Conservation (phyloP, 2,113 vertebrate species). For the Struthidea cinerea region DNA sequence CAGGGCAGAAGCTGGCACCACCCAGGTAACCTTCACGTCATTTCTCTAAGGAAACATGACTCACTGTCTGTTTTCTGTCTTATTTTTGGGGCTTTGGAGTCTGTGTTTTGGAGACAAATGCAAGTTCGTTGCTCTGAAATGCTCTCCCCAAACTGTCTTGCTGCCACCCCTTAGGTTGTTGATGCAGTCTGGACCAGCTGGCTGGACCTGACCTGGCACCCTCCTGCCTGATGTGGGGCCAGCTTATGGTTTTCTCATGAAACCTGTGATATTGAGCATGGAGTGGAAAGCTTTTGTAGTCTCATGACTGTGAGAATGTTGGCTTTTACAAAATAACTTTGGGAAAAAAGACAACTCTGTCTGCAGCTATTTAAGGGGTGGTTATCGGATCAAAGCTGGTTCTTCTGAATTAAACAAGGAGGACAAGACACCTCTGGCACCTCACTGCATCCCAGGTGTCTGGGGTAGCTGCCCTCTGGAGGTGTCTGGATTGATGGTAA, state of each 20-base stretch:
- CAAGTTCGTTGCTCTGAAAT: not conserved
- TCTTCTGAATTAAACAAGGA: not conserved
- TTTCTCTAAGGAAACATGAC: constrained; percentile 60
- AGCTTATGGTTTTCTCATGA: not conserved
- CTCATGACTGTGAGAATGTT: not conserved
- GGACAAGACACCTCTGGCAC: not conserved
- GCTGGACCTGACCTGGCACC: not conserved
- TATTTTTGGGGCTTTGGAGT: constrained; percentile 37
- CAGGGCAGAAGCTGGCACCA: constrained; percentile 36
- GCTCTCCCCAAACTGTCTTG: not conserved
- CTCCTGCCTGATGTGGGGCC: not conserved
- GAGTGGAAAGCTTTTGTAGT: not conserved
- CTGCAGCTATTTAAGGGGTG: not conserved
- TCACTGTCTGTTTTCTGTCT: constrained; percentile 63
- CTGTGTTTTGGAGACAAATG: constrained; percentile 12
- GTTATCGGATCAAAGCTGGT: not conserved
- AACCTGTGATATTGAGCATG: not conserved
- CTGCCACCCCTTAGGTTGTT: not conserved
- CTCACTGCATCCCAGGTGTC: not conserved
- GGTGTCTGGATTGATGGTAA: not conserved
- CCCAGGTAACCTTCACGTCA: constrained; percentile 54
- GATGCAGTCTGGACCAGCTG: not conserved
- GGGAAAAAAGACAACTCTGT: not conserved
- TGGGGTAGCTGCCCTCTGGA: not conserved
- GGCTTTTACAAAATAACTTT: not conserved